Evolutionary conservation across 2,888 invertebrate genomes (phyloP), one percentile per base, ranked within the genome.

Genomic region (Ecliptopera silaceata): DNA sequence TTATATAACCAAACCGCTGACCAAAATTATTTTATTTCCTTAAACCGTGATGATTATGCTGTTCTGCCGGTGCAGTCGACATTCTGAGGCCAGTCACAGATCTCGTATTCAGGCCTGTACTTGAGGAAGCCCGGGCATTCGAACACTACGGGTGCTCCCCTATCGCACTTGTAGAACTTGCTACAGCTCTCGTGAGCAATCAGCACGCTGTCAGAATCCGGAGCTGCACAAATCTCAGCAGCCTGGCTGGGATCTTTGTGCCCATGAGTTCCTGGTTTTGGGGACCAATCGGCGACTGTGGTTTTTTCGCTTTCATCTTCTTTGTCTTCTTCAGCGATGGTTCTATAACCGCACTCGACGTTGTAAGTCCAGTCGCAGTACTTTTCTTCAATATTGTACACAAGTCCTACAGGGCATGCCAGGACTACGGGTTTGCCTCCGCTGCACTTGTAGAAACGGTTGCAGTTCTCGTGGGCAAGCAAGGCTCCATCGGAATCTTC

Each of bases 51-150:
- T 3, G 10, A 36, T 10, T 15, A 15, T 34, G 12, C 10, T 8
- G 41, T 52, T 11, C 75, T 72, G 13, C 65, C 64, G 2, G 69
- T 66, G 18, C 79, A 79, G n/a, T 69, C 56, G 0, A 79, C 79
- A 20, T 74, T 70, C 3, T 67, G 39, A 1, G 73, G 69, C 73
- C 74, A 77, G 32, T 79, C 79, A 48, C 80, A 80, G 32, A 47
- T 17, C 31, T 72, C 63, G 3, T n/a, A 63, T 1, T 47, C 26
- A 1, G 75, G 68, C 45, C 75, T 74, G 54, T 71, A 81, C 0
- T 71, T 26, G 1, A 79, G 70, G 20, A 55, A 59, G 3, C 8
- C 34, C 2, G 67, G 70, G 26, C 80, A 80, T 0, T 31, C 42
- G 3, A 68, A 4, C 0, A 63, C 57, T 0, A 72, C 63, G 0